Evolutionary conservation across 2,797 vertebrate species (phyloP), one percentile per base, ranked within the genome.

Genomic region (Phoebastria nigripes): DNA sequence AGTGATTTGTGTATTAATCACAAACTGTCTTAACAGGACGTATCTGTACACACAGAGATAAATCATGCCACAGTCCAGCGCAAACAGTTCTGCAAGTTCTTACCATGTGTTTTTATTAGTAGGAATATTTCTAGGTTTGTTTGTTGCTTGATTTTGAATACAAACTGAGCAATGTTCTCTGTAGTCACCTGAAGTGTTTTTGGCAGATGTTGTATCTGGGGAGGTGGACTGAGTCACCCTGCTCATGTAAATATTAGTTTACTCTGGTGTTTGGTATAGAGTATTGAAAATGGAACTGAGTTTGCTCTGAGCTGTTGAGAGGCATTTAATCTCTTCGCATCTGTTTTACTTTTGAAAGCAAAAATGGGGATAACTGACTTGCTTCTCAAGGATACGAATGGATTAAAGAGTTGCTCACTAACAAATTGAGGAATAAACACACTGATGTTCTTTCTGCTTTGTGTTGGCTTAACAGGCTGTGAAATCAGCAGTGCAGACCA

Each of bases 401-500:
- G n/a, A 56, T 52, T 42, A 26, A 47, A 51, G 69, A 76, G n/a
- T 55, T 72, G 29, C 35, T 82, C 3, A 1, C 49, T 47, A 35
- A 52, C 9, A 33, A 74, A 46, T 4, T 62, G 39, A 95, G 79
- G 62, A 70, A 31, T 67, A 94, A 94, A 84, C 42, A 47, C 4
- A 2, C 29, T 74, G 47, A 26, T 79, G 44, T 63, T 96, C 11
- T 91, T 90, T 92, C 39, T 92, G 15, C 33, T 37, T 76, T 89
- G 18, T 96, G 63, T 97, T 97, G 92, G 52, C 95, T 97, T 77
- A 88, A 81, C 97, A 99, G 99, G 98, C 95, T 89, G 97, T 99
- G 87, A 99, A 99, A 97, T 98, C 98, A 94, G 97, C 99, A n/a
- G 98, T 99, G 59, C 99, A 99, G 98, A 98, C 99, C 39, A 98